Base-by-base conservation (phyloP, 1,140 invertebrate genomes). In the Anthonomus grandis region DNA sequence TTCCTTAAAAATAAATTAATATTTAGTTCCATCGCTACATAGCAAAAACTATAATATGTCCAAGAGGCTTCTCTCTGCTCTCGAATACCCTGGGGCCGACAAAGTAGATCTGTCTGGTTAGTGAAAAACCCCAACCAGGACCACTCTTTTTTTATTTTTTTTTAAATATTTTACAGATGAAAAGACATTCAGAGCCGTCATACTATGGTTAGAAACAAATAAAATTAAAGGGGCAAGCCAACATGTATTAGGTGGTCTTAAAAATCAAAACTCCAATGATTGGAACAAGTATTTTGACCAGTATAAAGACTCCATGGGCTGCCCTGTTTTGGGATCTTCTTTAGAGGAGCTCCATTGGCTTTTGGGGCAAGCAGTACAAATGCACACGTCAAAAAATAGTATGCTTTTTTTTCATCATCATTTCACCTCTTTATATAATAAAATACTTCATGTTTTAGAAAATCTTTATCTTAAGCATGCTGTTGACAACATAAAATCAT, bases 191-290 rank as follows among this genome's bases (percentile, higher is more conserved):
- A 83, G 87, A 46, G 88, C 85, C 66, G 76, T 93, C 22, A 79
- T 96, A 15, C 69, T 89, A 1, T 98, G 95, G 95, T 69, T 97
- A 19, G 95, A 98, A 76, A 90, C 95, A 72, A 91, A 95, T 72
- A 95, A 93, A 76, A 95, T 97, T 62, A 83, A 93, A 13, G 83
- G 88, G 64, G 93, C 93, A 65, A 86, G 86, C 64, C 89, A 93
- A 54, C 90, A 95, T 71, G 87, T 93, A 55, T 76, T 92, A 18
- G 82, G 81, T 57, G 76, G 74, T 1, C 70, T 98, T 17, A 78
- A 88, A 41, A 79, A 86, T 56, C 81, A 86, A 4, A 72, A 77
- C 44, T 77, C 79, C 15, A 64, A 75, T 13, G 70, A 82, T 27
- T 97, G 94, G 94, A 74, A 79, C 19, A 78, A 83, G 65, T 76